A percentile compares a stretch with the other conserved stretches of the same genome.
phyloP scores from a whole-genome alignment of 1,140 invertebrate genomes.

The Caenorhabditis remanei region DNA sequence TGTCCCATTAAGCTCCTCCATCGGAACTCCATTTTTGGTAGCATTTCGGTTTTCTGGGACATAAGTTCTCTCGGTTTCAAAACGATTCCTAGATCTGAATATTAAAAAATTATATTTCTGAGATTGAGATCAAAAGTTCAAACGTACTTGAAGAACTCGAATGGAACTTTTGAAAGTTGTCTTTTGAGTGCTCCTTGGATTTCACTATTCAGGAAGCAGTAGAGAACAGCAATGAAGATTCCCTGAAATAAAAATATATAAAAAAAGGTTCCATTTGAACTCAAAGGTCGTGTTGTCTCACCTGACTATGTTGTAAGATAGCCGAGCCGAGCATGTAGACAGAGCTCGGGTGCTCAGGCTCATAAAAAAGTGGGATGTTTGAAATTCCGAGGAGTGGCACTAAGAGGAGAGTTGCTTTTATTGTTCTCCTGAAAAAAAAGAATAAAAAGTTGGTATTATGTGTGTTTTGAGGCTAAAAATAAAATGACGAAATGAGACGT shows the following conservation, averaged over 20 bases:
- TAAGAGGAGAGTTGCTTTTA: conserved; percentile 80
- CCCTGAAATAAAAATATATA: conserved; percentile 77
- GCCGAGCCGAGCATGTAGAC: conserved; percentile 79
- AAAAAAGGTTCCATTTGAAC: no score
- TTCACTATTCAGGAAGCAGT: conserved; percentile 80
- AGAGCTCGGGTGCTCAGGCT: conserved; percentile 77
- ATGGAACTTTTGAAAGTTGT: conserved; percentile 73
- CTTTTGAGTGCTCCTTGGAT: conserved; percentile 77
- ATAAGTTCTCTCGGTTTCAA: conserved; percentile 76
- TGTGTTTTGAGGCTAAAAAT: not conserved
- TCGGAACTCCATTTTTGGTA: conserved; percentile 66
- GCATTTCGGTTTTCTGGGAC: conserved; percentile 68
- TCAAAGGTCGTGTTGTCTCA: conserved; percentile 62
- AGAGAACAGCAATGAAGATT: conserved; percentile 80
- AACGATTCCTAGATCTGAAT: conserved; percentile 66
- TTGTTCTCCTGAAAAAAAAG: conserved; percentile 79
- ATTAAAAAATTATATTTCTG: conserved; percentile 9
- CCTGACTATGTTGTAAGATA: conserved; percentile 80
- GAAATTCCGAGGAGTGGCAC: conserved; percentile 80
- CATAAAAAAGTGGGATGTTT: conserved; percentile 79
- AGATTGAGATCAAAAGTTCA: not conserved
- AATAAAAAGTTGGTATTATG: not conserved
- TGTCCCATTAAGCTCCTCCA: conserved; percentile 66
- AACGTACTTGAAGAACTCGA: conserved; percentile 68
- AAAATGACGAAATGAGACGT: not conserved